Evolutionary conservation across 1,140 invertebrate species (phyloP), one percentile per base, ranked within the genome.

Genomic region (Ladona fulva): DNA sequence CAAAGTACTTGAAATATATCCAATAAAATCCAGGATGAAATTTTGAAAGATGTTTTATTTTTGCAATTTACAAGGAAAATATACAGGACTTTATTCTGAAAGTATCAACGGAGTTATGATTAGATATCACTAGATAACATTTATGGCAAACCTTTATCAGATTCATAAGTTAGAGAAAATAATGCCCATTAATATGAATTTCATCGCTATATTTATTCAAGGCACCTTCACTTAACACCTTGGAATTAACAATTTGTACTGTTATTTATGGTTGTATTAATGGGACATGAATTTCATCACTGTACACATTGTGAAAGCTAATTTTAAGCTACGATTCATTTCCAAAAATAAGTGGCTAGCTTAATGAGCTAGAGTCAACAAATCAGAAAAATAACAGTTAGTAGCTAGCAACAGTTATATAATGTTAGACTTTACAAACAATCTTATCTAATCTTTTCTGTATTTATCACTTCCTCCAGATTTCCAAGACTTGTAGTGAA

Each of bases 221-320:
- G 52, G 52, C 52, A 66, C 52, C 52, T 66, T 66, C 14, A 22
- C 52, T 19, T 66, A 66, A 66, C 52, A 66, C 52, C 52, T 66
- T 66, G 52, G 16, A 66, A 66, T 66, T 66, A 66, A 66, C 52
- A 66, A 66, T 66, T 66, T 66, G 52, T 66, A 66, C 52, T 66
- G 52, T 66, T 66, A 66, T 66, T 66, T 22, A 19, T 66, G 52
- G 52, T 66, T 66, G 14, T 22, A 66, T 66, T 66, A 66, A 66
- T 66, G 52, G 52, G 52, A 16, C 52, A 66, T 22, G 52, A 66
- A 16, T 19, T 22, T 66, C n/a, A 66, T 66, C 52, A 66, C 52
- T 66, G 52, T 66, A 66, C 14, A 19, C 5, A 16, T 1, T 6
- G 14, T 22, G n/a, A 66, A 16, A 22, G n/a, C 52, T 66, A 22